Percentiles rank a stretch among this genome's conserved stretches.
Evolutionary conservation across 2,888 invertebrate genomes (phyloP).

Genomic region (Drosophila infuscata): DNA sequence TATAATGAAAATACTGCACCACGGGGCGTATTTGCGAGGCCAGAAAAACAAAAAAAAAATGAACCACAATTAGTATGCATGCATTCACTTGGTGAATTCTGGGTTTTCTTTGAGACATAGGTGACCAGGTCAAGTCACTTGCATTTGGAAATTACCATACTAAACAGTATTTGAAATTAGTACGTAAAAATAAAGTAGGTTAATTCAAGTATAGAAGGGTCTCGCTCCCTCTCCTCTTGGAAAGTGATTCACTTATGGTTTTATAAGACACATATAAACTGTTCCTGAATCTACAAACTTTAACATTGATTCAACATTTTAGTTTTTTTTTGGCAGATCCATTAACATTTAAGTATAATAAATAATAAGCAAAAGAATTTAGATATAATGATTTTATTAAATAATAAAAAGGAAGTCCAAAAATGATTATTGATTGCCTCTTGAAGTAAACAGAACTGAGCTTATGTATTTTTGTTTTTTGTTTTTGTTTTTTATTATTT

Average conservation of each 20-base stretch:
- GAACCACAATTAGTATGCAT: neutral
- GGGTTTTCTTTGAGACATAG: neutral
- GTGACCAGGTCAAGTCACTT: conserved; percentile 2
- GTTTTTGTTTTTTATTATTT: conserved; percentile 6
- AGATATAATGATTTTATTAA: neutral
- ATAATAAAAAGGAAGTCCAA: conserved; percentile 1
- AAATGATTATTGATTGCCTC: conserved; percentile 57
- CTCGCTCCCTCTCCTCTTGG: no score
- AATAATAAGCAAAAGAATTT: conserved; percentile 12
- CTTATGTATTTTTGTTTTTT: conserved; percentile 12
- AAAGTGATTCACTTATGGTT: neutral
- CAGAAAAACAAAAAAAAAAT: neutral
- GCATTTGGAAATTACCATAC: neutral
- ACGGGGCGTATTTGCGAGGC: conserved; percentile 38
- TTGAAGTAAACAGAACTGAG: conserved; percentile 34
- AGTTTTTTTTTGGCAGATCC: neutral
- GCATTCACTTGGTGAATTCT: neutral
- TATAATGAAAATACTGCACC: neutral
- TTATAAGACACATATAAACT: neutral
- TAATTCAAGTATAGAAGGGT: no score
- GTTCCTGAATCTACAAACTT: neutral
- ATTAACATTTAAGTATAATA: neutral
- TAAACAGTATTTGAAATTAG: neutral
- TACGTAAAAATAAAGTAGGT: neutral
- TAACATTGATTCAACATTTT: neutral